phyloP scores from a whole-genome alignment of 2,888 invertebrate species.

The Cephalotes varians region DNA sequence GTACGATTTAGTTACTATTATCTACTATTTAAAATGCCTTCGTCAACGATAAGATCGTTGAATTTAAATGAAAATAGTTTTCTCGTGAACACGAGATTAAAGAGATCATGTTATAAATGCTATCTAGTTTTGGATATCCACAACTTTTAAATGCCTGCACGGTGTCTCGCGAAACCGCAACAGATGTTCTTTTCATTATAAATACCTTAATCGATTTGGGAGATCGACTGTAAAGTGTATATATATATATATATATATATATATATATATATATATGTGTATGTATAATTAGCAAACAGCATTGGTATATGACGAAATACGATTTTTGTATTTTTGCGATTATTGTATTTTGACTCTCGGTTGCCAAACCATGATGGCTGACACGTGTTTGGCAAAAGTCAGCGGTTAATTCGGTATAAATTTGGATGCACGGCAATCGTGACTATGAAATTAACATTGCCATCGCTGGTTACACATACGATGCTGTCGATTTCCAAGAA shows the following conservation, averaged over 20 bases:
- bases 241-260: not conserved
- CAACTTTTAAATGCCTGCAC: not conserved
- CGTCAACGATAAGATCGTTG: not conserved
- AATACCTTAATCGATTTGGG: slow-evolving; percentile 10
- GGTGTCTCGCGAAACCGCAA: not conserved
- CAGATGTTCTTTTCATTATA: not conserved
- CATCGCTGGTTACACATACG: not conserved
- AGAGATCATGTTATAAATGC: not conserved
- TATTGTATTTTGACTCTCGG: slow-evolving; percentile 32
- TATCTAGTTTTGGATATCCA: not conserved
- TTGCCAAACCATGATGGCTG: slow-evolving; percentile 16
- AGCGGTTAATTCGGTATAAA: slow-evolving; percentile 19
- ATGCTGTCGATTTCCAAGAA: not conserved
- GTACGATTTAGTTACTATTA: not conserved
- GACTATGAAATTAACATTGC: slow-evolving; percentile 9
- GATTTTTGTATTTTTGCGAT: slow-evolving; percentile 29
- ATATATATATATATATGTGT: not conserved
- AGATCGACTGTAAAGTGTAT: not conserved
- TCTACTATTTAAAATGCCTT: not conserved
- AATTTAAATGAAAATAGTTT: not conserved
- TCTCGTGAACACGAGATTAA: not conserved
- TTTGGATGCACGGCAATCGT: not conserved
- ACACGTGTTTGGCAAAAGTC: slow-evolving; percentile 31
- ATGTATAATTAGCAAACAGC: not conserved
- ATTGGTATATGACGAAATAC: slow-evolving; percentile 4